A percentile compares a stretch with the other conserved stretches of the same genome.
Conservation (phyloP, 2,113 vertebrate species). For the Nanorana parkeri region DNA sequence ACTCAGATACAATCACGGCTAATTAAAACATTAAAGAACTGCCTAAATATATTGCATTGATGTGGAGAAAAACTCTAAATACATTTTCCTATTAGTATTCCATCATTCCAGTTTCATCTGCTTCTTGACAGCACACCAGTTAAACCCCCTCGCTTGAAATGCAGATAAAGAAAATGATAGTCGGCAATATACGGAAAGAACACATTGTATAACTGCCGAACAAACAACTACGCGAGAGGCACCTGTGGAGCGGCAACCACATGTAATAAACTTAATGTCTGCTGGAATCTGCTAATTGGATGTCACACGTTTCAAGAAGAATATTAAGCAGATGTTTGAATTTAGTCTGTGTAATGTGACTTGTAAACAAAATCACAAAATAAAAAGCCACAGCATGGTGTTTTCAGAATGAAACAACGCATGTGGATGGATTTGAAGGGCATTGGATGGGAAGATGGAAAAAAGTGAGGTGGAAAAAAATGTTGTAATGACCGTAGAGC, state of each 20-base stretch:
- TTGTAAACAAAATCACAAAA: constrained; percentile 57
- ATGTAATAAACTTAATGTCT: constrained; percentile 58
- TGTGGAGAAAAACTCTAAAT: constrained; percentile 16
- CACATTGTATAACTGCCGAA: constrained; percentile 51
- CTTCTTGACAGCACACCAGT: constrained; percentile 45
- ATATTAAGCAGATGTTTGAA: constrained; percentile 59
- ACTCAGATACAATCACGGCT: constrained; percentile 27
- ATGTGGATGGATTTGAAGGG: constrained; percentile 16
- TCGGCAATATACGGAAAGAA: constrained; percentile 45
- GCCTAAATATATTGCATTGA: constrained; percentile 24
- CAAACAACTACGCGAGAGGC: constrained; percentile 47
- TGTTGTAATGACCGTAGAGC: too few species aligned
- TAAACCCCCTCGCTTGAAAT: constrained; percentile 34
- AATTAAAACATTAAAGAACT: constrained; percentile 41
- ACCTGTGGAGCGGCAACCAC: constrained; percentile 52
- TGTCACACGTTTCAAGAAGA: constrained; percentile 52
- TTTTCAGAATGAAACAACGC: constrained; percentile 17
- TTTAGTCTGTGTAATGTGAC: constrained; percentile 55
- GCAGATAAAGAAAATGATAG: constrained; percentile 50
- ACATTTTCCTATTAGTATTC: constrained; percentile 8
- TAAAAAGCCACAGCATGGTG: constrained; percentile 52
- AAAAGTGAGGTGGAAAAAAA: constrained; percentile 2
- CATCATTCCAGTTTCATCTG: constrained; percentile 31
- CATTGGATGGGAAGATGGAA: neutral
- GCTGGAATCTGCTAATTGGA: constrained; percentile 57